Evolutionary conservation across 92 coral and sea anemone species (phyloP).

Genomic region (Zoanthus sociatus): DNA sequence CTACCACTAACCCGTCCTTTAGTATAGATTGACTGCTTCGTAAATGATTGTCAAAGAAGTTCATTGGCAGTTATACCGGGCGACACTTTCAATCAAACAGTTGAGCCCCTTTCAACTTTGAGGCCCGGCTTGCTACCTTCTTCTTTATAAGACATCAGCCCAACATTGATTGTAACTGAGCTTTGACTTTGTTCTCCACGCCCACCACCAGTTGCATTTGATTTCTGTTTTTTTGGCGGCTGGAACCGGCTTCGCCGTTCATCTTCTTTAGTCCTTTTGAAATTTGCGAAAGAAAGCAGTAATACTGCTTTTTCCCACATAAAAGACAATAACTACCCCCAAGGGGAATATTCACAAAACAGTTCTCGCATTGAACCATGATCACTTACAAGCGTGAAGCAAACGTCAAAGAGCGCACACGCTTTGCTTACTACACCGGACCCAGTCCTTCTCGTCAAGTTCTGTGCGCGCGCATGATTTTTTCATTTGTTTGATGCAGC

Average conservation of each 20-base stretch:
- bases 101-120: not conserved
- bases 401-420: not conserved
- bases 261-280: slow-evolving; percentile 21
- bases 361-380: slow-evolving; percentile 26
- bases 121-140: slow-evolving; percentile 1
- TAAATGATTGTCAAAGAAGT: not conserved
- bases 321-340: slow-evolving; percentile 21
- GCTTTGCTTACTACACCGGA: slow-evolving; percentile 7
- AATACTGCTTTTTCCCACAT: not conserved
- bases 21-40: no score
- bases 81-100: not conserved
- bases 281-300: not conserved
- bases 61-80: not conserved
- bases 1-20: no score
- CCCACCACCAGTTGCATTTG: slow-evolving; percentile 2
- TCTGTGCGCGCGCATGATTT: slow-evolving; percentile 10
- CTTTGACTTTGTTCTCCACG: not conserved
- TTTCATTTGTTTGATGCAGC: slow-evolving; percentile 13
- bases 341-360: slow-evolving; percentile 23
- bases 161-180: not conserved
- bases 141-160: not conserved
- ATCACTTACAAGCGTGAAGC: slow-evolving; percentile 15
- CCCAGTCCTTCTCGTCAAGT: slow-evolving; percentile 35
- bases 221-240: not conserved
- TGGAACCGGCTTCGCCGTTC: slow-evolving; percentile 12